Base-by-base conservation (phyloP, 1,140 invertebrate species). In the Camponotus floridanus region DNA sequence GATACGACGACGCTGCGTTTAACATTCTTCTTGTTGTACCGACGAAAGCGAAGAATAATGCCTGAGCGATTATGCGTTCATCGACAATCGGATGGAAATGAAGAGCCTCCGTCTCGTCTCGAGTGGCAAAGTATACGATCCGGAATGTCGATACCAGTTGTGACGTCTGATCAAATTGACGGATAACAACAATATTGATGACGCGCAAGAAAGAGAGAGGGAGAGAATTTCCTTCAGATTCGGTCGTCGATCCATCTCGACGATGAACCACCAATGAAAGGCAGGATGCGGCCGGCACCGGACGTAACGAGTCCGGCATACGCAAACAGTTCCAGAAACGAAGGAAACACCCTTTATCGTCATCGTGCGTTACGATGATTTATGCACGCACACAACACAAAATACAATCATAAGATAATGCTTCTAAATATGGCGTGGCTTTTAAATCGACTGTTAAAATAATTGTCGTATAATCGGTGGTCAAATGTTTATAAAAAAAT, bases 251-350 rank as follows among this genome's bases (percentile, higher is more conserved):
- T 68, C 74, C 4, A 33, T 71, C 39, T 68, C 45, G 68, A 26
- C 33, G 74, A 55, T 51, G 57, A 76, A 31, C 21, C 55, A 73
- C 57, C 57, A 73, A 90, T 90, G 88, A 90, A 90, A 90, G 83
- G 51, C 89, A 91, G 90, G 90, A 91, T 91, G 89, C 65, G 89
- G 51, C 48, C 62, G 76, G 87, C 90, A 94, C 93, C 93, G 93
- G 93, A 94, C 87, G 91, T 91, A 90, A 93, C 89, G 55, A 59
- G 61, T 79, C 26, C 59, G 70, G 93, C 91, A 94, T 94, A 94
- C 85, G 86, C 86, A 93, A 94, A 83, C 91, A 94, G 93, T 93
- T 94, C 91, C 89, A 93, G 92, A 93, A 94, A 94, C 83, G 88
- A 92, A 94, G 93, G 93, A 93, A 94, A 93, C 88, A 92, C 88